phyloP scores from a whole-genome alignment of 2,797 vertebrate species.

The Mormyrus proboscirostris region DNA sequence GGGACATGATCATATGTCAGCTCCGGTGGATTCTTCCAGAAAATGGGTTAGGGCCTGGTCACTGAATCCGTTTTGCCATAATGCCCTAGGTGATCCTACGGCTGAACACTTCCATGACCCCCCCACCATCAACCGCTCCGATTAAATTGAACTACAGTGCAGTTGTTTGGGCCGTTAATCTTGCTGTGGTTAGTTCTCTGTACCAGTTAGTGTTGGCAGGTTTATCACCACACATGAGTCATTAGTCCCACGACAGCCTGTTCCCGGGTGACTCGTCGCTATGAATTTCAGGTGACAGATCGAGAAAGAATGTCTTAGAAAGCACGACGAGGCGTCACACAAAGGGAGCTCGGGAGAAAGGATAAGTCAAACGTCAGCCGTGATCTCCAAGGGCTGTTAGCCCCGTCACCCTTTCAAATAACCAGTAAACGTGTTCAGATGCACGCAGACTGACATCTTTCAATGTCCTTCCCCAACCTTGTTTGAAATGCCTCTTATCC shows the following conservation, averaged over 20 bases:
- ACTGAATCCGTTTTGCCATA: not conserved
- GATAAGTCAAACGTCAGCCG: not conserved
- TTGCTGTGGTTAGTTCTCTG: not conserved
- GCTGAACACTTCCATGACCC: not conserved
- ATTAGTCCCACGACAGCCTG: not conserved
- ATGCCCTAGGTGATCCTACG: not conserved
- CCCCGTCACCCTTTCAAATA: not conserved
- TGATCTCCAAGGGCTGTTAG: not conserved
- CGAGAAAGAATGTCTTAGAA: not conserved
- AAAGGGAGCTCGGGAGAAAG: not conserved
- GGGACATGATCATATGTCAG: not conserved
- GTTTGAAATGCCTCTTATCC: not conserved
- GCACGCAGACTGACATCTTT: not conserved
- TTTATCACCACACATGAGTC: not conserved
- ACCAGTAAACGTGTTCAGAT: not conserved
- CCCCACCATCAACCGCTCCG: not conserved
- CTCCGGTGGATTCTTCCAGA: not conserved
- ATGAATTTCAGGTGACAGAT: not conserved
- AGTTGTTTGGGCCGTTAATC: not conserved
- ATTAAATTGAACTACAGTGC: not conserved
- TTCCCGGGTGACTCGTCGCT: not conserved
- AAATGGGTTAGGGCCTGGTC: not conserved
- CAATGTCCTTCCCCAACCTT: not conserved
- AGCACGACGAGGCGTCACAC: not conserved
- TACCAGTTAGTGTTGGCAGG: conserved; percentile 6